Evolutionary conservation across 2,113 vertebrate genomes (phyloP), one percentile per base, ranked within the genome.

Genomic region (Microcebus lehilahytsara): DNA sequence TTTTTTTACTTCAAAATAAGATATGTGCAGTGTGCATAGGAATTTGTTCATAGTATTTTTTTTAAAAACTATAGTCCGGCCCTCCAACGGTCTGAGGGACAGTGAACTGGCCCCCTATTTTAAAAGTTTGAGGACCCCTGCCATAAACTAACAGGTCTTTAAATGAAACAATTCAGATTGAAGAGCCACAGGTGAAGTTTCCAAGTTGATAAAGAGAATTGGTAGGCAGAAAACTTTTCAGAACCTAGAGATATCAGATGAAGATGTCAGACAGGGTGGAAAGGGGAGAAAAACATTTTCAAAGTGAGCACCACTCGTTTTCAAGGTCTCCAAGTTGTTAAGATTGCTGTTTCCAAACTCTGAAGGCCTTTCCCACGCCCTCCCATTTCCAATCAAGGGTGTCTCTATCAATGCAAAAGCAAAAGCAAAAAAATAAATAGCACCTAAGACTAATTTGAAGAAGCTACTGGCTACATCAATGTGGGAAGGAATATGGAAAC

Each of bases 281-380:
- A 32, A 22, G 0, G 22, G 6, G 51, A 64, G 4, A n/a, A 56
- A 67, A 22, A 34, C 5, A 5, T 17, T 4, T 51, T 23, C 22
- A 0, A 0, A 0, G 10, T 9, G 19, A n/a, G 13, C 4, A 5
- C 12, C 11, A 4, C 58, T 40, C 9, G 27, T 22, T 1, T 12
- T 17, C 16, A 11, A 5, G n/a, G 30, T 2, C 67, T 51, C 72
- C 6, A 3, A 1, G 32, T 11, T 46, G 23, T 1, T 27, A 9
- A 25, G 69, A 25, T 11, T 1, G 25, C 42, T 7, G 12, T 34
- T 67, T 51, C 37, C 60, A 60, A 42, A 32, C 77, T 23, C 40
- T 23, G 64, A 8, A 8, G 40, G 34, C 20, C 22, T 16, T 12
- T 4, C 0, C 20, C 16, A 11, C 37, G 32, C 0, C 25, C 32